Conservation (phyloP, 2,888 invertebrate species). For the Dolichomitus sp. region DNA sequence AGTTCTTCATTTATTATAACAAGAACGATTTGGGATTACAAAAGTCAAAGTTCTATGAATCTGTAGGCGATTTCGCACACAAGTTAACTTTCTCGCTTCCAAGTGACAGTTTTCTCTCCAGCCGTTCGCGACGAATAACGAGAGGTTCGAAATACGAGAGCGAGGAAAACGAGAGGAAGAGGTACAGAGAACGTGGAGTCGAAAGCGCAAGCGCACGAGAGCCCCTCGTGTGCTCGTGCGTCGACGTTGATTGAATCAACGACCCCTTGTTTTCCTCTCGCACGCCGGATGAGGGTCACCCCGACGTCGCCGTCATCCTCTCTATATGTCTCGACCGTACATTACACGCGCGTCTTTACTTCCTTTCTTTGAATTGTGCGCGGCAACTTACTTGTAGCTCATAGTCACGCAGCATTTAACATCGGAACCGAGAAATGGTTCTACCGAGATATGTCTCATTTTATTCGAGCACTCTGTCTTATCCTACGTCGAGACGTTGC, state of each 20-base stretch:
- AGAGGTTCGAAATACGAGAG: conserved; percentile 11
- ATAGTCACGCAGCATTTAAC: conserved; percentile 1
- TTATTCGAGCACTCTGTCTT: background rate
- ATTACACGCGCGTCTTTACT: conserved; percentile 17
- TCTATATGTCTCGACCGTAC: background rate
- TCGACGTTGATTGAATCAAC: conserved; percentile 72
- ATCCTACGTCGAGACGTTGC: background rate
- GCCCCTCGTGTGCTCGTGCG: conserved; percentile 58
- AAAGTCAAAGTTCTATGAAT: background rate
- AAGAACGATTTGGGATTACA: background rate
- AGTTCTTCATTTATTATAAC: background rate
- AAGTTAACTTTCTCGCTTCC: background rate
- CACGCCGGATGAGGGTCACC: conserved; percentile 66
- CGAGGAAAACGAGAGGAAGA: conserved; percentile 12
- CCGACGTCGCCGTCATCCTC: conserved; percentile 40
- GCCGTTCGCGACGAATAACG: background rate
- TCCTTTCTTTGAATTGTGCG: background rate
- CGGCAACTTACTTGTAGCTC: background rate
- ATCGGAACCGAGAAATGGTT: background rate
- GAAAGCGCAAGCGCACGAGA: conserved; percentile 65
- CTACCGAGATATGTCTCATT: background rate
- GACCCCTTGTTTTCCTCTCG: conserved; percentile 69
- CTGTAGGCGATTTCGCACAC: background rate
- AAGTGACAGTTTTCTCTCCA: background rate
- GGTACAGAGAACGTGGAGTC: conserved; percentile 27